Conservation (phyloP, 2,797 vertebrate species). For the Tiaroga cobitis region DNA sequence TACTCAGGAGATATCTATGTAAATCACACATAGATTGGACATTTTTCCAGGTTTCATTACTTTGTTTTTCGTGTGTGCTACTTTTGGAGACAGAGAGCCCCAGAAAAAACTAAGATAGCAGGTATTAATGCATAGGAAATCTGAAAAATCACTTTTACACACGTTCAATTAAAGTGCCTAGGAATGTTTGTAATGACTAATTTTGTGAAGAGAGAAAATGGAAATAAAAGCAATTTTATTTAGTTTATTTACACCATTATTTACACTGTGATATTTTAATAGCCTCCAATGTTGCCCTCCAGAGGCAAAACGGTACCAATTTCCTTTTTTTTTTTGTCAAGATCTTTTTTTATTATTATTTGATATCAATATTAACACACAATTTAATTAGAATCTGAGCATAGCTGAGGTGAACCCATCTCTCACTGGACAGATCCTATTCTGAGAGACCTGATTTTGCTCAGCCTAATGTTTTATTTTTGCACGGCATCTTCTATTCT, state of each 20-base stretch:
- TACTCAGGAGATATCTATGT: neutral
- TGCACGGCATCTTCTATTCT: neutral
- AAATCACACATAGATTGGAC: neutral
- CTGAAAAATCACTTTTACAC: neutral
- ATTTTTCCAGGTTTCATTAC: neutral
- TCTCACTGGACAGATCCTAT: neutral
- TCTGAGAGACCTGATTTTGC: neutral
- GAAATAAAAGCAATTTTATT: neutral
- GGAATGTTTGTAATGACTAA: neutral
- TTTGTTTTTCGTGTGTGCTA: neutral
- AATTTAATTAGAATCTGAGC: neutral
- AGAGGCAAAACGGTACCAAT: neutral
- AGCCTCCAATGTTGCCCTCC: neutral
- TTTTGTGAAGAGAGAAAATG: neutral
- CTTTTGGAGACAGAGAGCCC: neutral
- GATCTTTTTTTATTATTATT: neutral
- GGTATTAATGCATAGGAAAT: neutral
- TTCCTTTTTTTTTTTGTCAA: neutral
- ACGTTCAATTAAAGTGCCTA: constrained; percentile 22
- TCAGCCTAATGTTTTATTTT: neutral
- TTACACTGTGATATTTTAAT: neutral
- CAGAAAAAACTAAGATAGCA: neutral
- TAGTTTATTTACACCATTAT: neutral
- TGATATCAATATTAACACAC: neutral
- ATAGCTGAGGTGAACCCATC: neutral